Evolutionary conservation across 2,797 vertebrate genomes (phyloP).

Genomic region (Eospalax fontanierii): DNA sequence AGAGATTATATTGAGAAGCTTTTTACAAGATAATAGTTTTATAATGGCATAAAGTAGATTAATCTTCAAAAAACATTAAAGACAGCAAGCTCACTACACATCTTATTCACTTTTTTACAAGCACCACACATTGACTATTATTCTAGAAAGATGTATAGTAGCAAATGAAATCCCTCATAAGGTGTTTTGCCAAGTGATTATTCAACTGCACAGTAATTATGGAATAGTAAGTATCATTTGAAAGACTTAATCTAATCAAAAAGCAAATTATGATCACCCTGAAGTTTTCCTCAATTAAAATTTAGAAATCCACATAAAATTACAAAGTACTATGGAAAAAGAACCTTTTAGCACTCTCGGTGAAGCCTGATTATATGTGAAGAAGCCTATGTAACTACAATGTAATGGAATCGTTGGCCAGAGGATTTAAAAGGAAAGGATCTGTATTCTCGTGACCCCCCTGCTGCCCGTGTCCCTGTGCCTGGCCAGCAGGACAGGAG

Average conservation of each 20-base stretch:
- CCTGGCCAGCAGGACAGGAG: background rate
- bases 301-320: slow-evolving; percentile 46
- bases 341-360: background rate
- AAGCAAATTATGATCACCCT: slow-evolving; percentile 14
- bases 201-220: background rate
- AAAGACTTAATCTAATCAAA: slow-evolving; percentile 19
- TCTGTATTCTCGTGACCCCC: background rate
- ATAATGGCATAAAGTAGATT: slow-evolving; percentile 26
- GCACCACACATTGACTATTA: background rate
- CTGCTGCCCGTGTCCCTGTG: background rate
- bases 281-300: slow-evolving; percentile 61
- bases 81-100: background rate
- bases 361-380: background rate
- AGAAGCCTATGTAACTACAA: background rate
- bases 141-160: slow-evolving; percentile 51
- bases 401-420: background rate
- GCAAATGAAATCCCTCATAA: background rate
- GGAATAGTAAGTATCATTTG: slow-evolving; percentile 2
- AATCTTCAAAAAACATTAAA: slow-evolving; percentile 43
- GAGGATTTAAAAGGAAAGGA: background rate
- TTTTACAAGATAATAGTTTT: slow-evolving; percentile 16
- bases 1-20: slow-evolving; percentile 63
- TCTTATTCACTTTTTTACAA: slow-evolving; percentile 41
- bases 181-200: slow-evolving; percentile 3
- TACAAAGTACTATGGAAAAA: background rate